phyloP scores from a whole-genome alignment of 2,888 invertebrate species.

The Meteorus colon region DNA sequence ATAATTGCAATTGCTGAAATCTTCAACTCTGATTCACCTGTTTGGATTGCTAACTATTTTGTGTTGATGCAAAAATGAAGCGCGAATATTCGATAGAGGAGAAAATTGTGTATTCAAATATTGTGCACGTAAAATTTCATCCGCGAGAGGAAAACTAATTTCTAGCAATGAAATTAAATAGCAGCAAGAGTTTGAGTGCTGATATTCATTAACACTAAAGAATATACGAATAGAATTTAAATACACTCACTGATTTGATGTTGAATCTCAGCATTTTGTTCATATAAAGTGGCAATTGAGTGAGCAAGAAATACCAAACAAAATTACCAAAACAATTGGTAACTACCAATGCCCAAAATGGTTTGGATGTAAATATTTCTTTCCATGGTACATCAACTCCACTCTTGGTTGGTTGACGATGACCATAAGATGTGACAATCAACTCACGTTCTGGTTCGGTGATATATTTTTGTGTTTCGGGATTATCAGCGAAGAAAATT shows the following conservation, averaged over 20 bases:
- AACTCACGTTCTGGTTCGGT: conserved; percentile 66
- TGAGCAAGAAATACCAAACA: conserved; percentile 75
- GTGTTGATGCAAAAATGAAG: no score
- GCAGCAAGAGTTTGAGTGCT: no score
- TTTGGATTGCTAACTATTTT: no score
- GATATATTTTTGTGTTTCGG: conserved; percentile 70
- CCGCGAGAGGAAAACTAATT: no score
- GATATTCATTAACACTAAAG: no score
- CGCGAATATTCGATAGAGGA: no score
- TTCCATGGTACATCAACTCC: conserved; percentile 71
- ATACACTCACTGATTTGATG: conserved; percentile 70
- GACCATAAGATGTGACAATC: conserved; percentile 67
- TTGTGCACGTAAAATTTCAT: no score
- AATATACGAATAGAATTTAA: not conserved
- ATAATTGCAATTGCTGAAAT: no score
- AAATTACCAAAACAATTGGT: conserved; percentile 74
- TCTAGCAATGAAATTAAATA: no score
- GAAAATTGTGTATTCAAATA: no score
- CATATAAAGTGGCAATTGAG: conserved; percentile 75
- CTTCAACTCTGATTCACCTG: no score
- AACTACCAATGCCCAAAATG: conserved; percentile 72
- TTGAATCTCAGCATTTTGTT: conserved; percentile 73
- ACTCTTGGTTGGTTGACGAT: conserved; percentile 53
- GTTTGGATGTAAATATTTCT: conserved; percentile 72
- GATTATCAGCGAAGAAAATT: conserved; percentile 68